Conservation (phyloP, 1,140 invertebrate species). For the Rhynchophorus ferrugineus region DNA sequence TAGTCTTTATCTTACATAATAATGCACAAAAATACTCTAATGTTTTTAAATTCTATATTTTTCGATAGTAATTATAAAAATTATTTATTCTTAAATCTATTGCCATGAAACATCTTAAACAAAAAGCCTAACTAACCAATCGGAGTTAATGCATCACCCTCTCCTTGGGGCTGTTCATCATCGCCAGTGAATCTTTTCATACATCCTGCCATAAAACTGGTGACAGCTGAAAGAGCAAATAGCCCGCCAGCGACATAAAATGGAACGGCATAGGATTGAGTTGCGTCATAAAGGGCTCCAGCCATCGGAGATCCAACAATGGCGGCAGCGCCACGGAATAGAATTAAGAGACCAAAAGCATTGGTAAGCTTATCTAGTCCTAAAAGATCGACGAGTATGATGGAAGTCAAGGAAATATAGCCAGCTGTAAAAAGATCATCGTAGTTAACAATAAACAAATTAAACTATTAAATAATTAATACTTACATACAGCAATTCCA, state of each 20-base stretch:
- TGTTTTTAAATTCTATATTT: too few relatives aligned
- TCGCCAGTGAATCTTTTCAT: slow-evolving; percentile 52
- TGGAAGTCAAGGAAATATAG: slow-evolving; percentile 95
- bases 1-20: too few relatives aligned
- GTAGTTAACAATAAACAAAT: neutral
- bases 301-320: slow-evolving; percentile 76
- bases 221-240: slow-evolving; percentile 76
- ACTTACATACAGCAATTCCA: slow-evolving; percentile 92
- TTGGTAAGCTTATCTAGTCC: slow-evolving; percentile 94
- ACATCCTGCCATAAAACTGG: slow-evolving; percentile 70
- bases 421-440: slow-evolving; percentile 58
- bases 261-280: slow-evolving; percentile 74
- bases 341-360: slow-evolving; percentile 89
- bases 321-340: slow-evolving; percentile 88
- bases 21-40: too few relatives aligned
- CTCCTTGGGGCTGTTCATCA: slow-evolving; percentile 48
- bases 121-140: slow-evolving; percentile 48
- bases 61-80: too few relatives aligned
- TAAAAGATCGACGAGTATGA: slow-evolving; percentile 92
- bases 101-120: too few relatives aligned
- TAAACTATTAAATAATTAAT: slow-evolving; percentile 14
- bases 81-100: too few relatives aligned
- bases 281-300: slow-evolving; percentile 83
- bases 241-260: slow-evolving; percentile 89
- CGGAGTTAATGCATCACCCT: slow-evolving; percentile 62